A percentile compares a stretch with the other conserved stretches of the same genome.
These are phyloP conservation scores for Dendroctonus ponderosae DNA, from an alignment of 1,140 invertebrate genomes.

Conservation along the genomic window DNA sequence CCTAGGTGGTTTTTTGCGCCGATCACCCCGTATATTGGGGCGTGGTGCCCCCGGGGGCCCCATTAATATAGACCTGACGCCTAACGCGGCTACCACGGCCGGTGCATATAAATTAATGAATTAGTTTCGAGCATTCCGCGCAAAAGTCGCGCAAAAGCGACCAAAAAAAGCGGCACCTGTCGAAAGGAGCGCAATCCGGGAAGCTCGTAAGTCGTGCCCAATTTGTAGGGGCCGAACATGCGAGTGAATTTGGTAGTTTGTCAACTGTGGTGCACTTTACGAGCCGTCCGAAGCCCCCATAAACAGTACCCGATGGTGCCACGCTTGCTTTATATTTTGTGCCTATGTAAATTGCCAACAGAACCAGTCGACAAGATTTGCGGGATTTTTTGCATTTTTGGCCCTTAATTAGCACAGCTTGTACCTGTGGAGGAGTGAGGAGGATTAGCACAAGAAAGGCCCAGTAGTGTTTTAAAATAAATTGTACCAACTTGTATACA, in stretches of 20 bases:
- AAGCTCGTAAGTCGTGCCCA: slow-evolving; percentile 6
- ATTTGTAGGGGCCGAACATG: slow-evolving; percentile 10
- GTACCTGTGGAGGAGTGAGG: no score
- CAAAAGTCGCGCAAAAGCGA: neutral
- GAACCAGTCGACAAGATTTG: no score
- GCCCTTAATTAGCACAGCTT: no score
- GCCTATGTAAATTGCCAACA: no score
- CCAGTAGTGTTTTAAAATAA: no score
- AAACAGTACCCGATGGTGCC: no score
- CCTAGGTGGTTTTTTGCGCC: slow-evolving; percentile 20
- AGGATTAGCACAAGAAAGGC: no score
- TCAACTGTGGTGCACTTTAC: neutral
- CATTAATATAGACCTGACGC: slow-evolving; percentile 46
- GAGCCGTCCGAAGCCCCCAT: no score
- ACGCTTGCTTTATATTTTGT: no score
- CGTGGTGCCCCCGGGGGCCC: slow-evolving; percentile 41
- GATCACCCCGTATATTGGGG: slow-evolving; percentile 38
- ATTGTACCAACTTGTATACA: no score
- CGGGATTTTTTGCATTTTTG: no score
- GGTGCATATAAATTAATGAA: slow-evolving; percentile 46
- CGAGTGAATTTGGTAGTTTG: slow-evolving; percentile 20
- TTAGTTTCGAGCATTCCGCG: slow-evolving; percentile 35
- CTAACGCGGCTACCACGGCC: slow-evolving; percentile 43
- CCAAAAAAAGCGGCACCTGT: slow-evolving; percentile 6
- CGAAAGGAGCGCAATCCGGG: neutral